Base-by-base conservation (phyloP, 1,140 invertebrate genomes). In the Megalonaias nervosa region DNA sequence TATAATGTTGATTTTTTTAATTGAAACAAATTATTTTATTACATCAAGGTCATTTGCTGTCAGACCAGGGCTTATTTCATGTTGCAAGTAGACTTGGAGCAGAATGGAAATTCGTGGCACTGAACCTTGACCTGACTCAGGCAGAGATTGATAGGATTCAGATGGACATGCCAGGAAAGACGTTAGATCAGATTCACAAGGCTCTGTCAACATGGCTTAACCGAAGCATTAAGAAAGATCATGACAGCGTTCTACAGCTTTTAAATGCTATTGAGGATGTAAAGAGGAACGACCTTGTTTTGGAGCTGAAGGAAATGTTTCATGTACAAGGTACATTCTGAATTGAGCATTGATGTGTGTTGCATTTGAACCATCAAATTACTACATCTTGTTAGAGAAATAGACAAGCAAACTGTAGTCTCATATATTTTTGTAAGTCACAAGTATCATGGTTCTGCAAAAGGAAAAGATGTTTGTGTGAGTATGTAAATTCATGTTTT, bases 81-180 rank as follows among this genome's bases (percentile, higher is more conserved):
- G 65, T 89, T 1, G 83, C 88, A 48, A 79, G 84, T 6, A 77
- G 80, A 31, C 81, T 87, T 31, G 86, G 86, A n/a, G 71, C 74
- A 26, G 81, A 87, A 14, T 89, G 88, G 88, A 70, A 73, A 15
- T 59, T 76, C 19, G 80, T 89, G 31, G 74, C 77, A 0, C 38
- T 85, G 17, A 70, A 77, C 19, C 75, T 89, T 17, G 85, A 85
- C 9, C 72, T 87, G 12, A 68, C 67, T 15, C 86, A 88, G 72
- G 75, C 80, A 56, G 79, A 80, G 59, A 83, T 89, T 66, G 85
- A 89, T 75, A 82, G 85, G 71, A 83, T 88, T 15, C 84, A 86
- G 67, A 75, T 88, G 66, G 82, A 82, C 61, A 74, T 85, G 66
- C 86, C 80, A 1, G 65, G 81, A 38, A 59, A 77, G 60, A 59